These are phyloP conservation scores for Diadema setosum DNA, from an alignment of 35 echinoderm and acorn worm genomes.

Conservation along the genomic window DNA sequence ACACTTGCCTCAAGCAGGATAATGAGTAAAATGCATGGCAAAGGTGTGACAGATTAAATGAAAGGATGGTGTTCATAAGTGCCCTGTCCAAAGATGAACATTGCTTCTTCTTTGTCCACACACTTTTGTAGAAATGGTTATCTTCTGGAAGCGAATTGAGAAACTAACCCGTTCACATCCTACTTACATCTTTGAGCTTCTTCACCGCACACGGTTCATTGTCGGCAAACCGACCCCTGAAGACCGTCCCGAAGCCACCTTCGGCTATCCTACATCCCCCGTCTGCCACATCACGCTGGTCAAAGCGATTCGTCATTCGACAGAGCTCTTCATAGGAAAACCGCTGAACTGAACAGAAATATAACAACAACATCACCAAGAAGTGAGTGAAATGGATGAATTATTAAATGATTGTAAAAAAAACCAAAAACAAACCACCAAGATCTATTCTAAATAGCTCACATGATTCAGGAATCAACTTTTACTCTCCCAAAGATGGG, in stretches of 20 bases:
- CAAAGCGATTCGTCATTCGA: constrained; percentile 36
- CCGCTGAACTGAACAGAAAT: not conserved
- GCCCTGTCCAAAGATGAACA: too few species aligned
- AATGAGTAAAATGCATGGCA: too few species aligned
- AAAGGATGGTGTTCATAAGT: too few species aligned
- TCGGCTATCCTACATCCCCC: constrained; percentile 46
- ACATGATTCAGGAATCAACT: not conserved
- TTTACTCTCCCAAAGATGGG: not conserved
- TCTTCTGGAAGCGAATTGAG: too few species aligned
- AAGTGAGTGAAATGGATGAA: not conserved
- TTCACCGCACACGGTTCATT: constrained; percentile 47
- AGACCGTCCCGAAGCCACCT: constrained; percentile 60
- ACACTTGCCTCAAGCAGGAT: too few species aligned
- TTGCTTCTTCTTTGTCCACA: too few species aligned
- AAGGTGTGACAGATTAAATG: too few species aligned
- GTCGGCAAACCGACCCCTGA: not conserved
- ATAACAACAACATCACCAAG: not conserved
- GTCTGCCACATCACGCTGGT: not conserved
- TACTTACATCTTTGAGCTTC: constrained; percentile 53
- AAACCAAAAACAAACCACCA: not conserved
- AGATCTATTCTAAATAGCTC: not conserved
- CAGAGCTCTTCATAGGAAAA: constrained; percentile 11
- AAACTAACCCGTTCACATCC: too few species aligned
- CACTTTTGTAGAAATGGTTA: too few species aligned
- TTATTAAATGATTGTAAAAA: not conserved